Evolutionary conservation across 2,888 invertebrate genomes (phyloP), one percentile per base, ranked within the genome.

Genomic region (Sesia apiformis): DNA sequence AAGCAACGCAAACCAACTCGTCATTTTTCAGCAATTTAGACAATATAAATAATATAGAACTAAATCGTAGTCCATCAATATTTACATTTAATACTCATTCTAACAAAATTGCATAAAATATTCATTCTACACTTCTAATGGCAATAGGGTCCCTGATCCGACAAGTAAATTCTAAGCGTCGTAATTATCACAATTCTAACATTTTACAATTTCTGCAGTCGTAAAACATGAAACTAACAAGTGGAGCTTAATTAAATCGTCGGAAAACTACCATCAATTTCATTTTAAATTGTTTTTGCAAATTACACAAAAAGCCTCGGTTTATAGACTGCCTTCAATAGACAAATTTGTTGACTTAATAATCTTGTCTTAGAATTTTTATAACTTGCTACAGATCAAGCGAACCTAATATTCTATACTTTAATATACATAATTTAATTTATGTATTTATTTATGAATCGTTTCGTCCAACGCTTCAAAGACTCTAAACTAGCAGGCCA

Each of bases 101-200:
- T 60, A 63, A 59, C 62, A 63, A n/a, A 65, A 64, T 67, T 69
- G 75, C 23, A 23, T 23, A 23, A 23, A 23, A 23, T 23, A 23
- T 23, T 23, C 1, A 23, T 23, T 78, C 78, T 72, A 68, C 74
- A 73, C 76, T 70, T 72, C 72, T 76, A 79, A 77, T 70, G 72
- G 61, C 60, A 58, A 63, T 57, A 55, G 56, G 60, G 58, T 54
- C 56, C 60, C 55, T 59, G 38, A 56, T 57, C 60, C 58, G 41
- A 6, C 61, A 66, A 70, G 62, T 62, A 61, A 66, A 72, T 73
- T 72, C 67, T 61, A 60, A 70, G 66, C 65, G 63, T 74, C 71
- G 67, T 77, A 78, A 81, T 81, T 74, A 74, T 62, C 60, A 53
- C 57, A 57, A 57, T 67, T 65, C 59, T 57, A 59, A 64, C 73